Evolutionary conservation across 2,888 invertebrate species (phyloP).

Genomic region (Drosophila yooni): DNA sequence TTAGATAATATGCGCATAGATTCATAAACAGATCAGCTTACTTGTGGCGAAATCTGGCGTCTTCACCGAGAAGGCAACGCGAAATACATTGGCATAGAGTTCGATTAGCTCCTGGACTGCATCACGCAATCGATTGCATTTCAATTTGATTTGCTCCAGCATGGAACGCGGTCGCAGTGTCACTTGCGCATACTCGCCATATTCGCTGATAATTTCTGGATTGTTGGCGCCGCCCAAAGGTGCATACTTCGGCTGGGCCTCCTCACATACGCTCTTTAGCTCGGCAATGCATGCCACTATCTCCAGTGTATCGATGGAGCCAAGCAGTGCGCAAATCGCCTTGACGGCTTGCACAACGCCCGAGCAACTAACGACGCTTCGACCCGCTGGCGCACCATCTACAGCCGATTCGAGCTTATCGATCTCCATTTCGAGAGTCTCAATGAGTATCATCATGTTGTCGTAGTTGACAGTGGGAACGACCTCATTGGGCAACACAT

Average conservation of each 20-base stretch:
- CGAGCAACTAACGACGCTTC: constrained; percentile 87
- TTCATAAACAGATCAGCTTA: constrained; percentile 68
- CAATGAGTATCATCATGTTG: constrained; percentile 92
- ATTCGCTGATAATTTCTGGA: constrained; percentile 89
- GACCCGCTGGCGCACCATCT: constrained; percentile 85
- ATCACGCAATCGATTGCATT: constrained; percentile 90
- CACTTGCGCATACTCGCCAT: constrained; percentile 89
- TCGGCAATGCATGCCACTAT: constrained; percentile 91
- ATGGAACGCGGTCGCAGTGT: constrained; percentile 87
- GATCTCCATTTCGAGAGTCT: constrained; percentile 93
- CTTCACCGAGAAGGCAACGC: constrained; percentile 92
- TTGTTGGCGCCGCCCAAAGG: constrained; percentile 68
- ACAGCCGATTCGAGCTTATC: constrained; percentile 90
- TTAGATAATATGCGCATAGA: background rate
- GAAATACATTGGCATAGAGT: constrained; percentile 93
- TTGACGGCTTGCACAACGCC: constrained; percentile 95
- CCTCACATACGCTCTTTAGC: constrained; percentile 82
- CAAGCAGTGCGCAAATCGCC: constrained; percentile 95
- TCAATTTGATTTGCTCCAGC: constrained; percentile 88
- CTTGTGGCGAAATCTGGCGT: constrained; percentile 86
- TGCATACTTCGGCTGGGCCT: constrained; percentile 78
- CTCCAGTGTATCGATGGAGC: constrained; percentile 94
- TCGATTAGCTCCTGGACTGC: constrained; percentile 93
- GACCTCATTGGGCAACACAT: constrained; percentile 91
- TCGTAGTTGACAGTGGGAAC: constrained; percentile 92